These are phyloP conservation scores for Spongilla lacustris DNA, from an alignment of 37 sponge, comb jelly and placozoan species.

Conservation along the genomic window DNA sequence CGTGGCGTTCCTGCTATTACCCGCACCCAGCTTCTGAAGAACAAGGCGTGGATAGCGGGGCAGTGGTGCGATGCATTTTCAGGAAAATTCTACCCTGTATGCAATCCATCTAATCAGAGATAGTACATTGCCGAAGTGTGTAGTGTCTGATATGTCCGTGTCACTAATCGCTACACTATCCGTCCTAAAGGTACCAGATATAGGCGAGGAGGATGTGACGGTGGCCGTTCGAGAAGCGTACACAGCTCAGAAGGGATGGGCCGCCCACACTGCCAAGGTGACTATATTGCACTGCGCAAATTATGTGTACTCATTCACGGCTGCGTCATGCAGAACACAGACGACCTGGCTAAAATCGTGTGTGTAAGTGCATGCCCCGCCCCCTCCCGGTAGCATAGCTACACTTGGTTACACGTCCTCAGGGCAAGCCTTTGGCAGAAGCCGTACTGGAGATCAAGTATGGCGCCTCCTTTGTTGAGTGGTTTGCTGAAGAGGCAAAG, in stretches of 20 bases:
- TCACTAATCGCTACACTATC: no score
- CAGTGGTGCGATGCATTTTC: constrained; percentile 55
- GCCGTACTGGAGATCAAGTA: constrained; percentile 84
- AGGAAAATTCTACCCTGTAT: constrained; percentile 48
- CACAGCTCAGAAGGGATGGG: constrained; percentile 63
- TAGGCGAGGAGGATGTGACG: constrained; percentile 56
- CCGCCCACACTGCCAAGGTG: constrained; percentile 53
- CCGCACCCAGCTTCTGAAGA: constrained; percentile 20
- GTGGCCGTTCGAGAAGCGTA: constrained; percentile 65
- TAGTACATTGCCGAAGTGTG: constrained; percentile 56
- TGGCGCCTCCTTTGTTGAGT: constrained; percentile 89
- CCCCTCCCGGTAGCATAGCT: no score
- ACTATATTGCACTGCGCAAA: not conserved
- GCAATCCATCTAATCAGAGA: constrained; percentile 64
- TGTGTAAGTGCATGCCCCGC: constrained; percentile 18
- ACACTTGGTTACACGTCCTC: no score
- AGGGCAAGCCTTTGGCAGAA: constrained; percentile 91
- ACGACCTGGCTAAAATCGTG: constrained; percentile 72
- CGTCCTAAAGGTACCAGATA: constrained; percentile 54
- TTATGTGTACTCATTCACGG: no score
- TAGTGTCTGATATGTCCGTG: no score
- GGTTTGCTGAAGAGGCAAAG: constrained; percentile 90
- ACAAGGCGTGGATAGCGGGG: constrained; percentile 73
- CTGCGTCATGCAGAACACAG: constrained; percentile 53
- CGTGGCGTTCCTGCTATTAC: constrained; percentile 18